A percentile compares a stretch with the other conserved stretches of the same genome.
phyloP scores from a whole-genome alignment of 2,113 vertebrate genomes.

The Anseranas semipalmata region DNA sequence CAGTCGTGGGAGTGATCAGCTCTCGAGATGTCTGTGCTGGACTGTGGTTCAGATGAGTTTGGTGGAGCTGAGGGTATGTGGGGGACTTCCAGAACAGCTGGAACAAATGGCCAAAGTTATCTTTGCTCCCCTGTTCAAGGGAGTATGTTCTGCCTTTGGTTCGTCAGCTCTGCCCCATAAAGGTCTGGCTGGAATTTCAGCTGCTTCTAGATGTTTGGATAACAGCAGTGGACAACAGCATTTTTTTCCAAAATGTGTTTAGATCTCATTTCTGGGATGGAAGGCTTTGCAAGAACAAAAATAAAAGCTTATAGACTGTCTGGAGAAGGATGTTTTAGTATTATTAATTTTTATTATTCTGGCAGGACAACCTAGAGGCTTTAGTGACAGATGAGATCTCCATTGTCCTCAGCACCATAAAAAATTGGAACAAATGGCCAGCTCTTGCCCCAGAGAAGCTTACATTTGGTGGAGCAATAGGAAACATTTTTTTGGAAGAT shows the following conservation, averaged over 20 bases:
- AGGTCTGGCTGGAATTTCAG: conserved; percentile 22
- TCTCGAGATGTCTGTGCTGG: not conserved
- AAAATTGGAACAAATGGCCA: not conserved
- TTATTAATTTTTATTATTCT: not conserved
- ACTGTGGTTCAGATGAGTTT: not conserved
- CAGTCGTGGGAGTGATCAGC: not conserved
- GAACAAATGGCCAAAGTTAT: conserved; percentile 12
- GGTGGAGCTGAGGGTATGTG: not conserved
- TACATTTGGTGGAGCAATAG: not conserved
- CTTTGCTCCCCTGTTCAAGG: not conserved
- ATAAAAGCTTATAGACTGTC: not conserved
- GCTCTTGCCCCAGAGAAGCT: not conserved
- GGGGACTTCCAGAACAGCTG: not conserved
- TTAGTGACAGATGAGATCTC: not conserved
- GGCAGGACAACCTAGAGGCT: not conserved
- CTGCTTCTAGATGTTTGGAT: not conserved
- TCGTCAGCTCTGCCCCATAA: not conserved
- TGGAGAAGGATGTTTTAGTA: not conserved
- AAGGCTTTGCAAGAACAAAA: not conserved
- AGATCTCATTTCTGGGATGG: not conserved
- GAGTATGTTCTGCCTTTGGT: not conserved
- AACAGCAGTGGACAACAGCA: not conserved
- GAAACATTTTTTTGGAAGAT: conserved; percentile 2
- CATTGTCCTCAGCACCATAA: not conserved
- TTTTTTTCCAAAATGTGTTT: not conserved